Evolutionary conservation across 2,113 vertebrate genomes (phyloP), one percentile per base, ranked within the genome.

Genomic region (Sporophila hypoxantha): DNA sequence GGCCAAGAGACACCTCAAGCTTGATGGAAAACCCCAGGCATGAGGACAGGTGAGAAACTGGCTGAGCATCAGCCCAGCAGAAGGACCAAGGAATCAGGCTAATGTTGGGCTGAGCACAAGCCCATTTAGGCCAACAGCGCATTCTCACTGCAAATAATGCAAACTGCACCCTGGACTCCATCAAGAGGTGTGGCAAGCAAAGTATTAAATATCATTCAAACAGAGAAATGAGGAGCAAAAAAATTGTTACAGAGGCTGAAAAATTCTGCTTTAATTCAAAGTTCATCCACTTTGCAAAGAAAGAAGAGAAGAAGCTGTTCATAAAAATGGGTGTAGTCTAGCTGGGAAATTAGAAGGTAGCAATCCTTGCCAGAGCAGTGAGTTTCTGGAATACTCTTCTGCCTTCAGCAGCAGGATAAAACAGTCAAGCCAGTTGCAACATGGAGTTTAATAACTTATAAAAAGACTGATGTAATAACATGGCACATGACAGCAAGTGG

Each of bases 381-480:
- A 71, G 37, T n/a, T 87, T 89, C 76, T 89, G 59, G 62, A 64
- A 41, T 5, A 85, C 22, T 56, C 53, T 87, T 64, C 36, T 76
- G 47, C 76, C 64, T 78, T 82, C 27, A 41, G 27, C 12, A 61
- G n/a, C 41, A 76, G 25, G 10, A 46, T 73, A 53, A 91, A 87
- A 37, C 25, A 79, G 47, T 53, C 41, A 74, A 57, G 42, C 13
- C 61, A 73, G 55, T 22, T 91, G 41, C 42, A 93, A 85, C 78
- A 49, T 14, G 27, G 64, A 79, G 15, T 44, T 86, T 55, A 84
- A 88, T 7, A 52, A 30, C 39, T 85, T 36, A 42, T 46, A 30
- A 76, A 82, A 87, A 44, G 46, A 79, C 14, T 3, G 1, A 47
- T 1, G 7, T 23, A 89, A 71, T 64, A 52, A 52, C 3, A 15